A percentile compares a stretch with the other conserved stretches of the same genome.
Conservation (phyloP, 2,797 vertebrate species). For the Scolopax bukidnonensis region DNA sequence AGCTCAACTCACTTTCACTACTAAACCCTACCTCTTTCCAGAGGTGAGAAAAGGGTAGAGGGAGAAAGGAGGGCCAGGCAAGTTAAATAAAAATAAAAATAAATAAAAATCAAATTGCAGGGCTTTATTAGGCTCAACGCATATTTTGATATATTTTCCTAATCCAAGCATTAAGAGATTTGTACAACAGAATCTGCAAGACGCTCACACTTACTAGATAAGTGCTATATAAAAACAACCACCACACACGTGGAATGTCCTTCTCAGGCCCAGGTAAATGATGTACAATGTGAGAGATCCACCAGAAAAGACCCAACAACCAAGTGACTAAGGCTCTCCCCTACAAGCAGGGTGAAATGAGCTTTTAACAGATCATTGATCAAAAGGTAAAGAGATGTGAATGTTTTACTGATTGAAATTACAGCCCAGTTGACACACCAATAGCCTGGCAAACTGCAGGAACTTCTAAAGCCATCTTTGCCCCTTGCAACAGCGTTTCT, state of each 20-base stretch:
- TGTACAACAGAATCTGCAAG: background rate
- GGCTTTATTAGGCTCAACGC: background rate
- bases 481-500: background rate
- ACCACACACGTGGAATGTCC: background rate
- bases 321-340: background rate
- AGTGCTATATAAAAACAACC: background rate
- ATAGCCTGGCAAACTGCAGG: background rate
- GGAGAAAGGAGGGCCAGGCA: rapidly evolving
- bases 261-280: background rate
- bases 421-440: background rate
- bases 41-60: background rate
- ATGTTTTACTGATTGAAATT: background rate
- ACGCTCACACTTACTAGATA: background rate
- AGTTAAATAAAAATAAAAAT: background rate
- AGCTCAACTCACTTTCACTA: background rate
- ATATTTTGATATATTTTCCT: background rate
- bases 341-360: background rate
- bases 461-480: background rate
- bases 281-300: background rate
- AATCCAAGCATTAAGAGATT: background rate
- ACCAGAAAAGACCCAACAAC: background rate
- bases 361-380: background rate
- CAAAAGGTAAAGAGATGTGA: background rate
- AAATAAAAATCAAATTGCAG: background rate
- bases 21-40: background rate